Base-by-base conservation (phyloP, 2,113 vertebrate species). In the Orientallactaga bullata region DNA sequence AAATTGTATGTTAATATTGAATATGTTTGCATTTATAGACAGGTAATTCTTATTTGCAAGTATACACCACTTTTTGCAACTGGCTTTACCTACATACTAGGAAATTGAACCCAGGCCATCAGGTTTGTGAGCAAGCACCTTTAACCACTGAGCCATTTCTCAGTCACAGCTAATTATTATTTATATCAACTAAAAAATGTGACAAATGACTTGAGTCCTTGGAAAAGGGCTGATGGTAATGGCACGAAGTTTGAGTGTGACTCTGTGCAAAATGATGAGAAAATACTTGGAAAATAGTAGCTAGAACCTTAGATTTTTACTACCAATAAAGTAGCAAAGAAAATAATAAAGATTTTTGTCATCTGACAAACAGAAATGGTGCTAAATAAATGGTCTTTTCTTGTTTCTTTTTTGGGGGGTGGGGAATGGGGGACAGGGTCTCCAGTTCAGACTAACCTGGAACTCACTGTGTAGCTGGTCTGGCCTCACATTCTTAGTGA, bases 271-370 rank as follows among this genome's bases (percentile, higher is more conserved):
- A 26, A 65, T 51, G 63, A 39, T 51, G 39, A 88, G 35, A 89
- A 90, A 88, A 71, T 85, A 87, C 72, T 72, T 94, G 63, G 35
- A 77, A 94, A 93, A 39, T 30, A 73, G 13, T 60, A 79, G 9
- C 2, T 79, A 80, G n/a, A 30, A 93, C 47, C 88, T 89, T 37
- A 88, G 35, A 39, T 76, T 84, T 51, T 68, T 78, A 82, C 55
- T 89, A 90, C 11, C 85, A 80, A 78, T 26, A 6, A 55, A 85
- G 37, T 77, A 58, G 37, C 77, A n/a, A 68, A 68, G 69, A 77
- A 82, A 95, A 47, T 51, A 51, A 51, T 55, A 85, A 61, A 26
- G 3, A 63, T 66, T 93, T 89, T 63, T 84, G 76, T 83, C 32
- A 93, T 72, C 39, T 71, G 51, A 81, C 26, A 83, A 72, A 72